Evolutionary conservation across 1,140 invertebrate genomes (phyloP).

Genomic region (Eufriesea mexicana): DNA sequence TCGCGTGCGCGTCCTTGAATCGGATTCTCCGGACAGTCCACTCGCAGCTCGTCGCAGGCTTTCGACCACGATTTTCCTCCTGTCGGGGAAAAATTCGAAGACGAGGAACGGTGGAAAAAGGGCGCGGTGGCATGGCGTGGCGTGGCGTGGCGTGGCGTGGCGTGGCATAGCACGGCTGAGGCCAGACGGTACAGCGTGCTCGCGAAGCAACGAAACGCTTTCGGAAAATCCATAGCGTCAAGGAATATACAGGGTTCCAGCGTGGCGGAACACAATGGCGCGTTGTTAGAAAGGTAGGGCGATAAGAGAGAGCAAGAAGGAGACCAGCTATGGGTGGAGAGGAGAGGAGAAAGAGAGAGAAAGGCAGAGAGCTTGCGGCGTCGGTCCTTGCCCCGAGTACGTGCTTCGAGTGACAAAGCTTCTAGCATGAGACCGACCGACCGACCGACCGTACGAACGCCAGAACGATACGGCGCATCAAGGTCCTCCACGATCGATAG

Average conservation of each 20-base stretch:
- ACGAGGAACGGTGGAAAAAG: conserved; percentile 42
- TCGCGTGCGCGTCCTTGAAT: background rate
- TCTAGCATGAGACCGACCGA: conserved; percentile 76
- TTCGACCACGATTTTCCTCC: conserved; percentile 21
- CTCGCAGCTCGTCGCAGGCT: too few relatives aligned
- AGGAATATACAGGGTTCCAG: conserved; percentile 74
- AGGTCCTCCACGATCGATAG: conserved; percentile 81
- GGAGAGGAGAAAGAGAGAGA: conserved; percentile 49
- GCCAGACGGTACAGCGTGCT: conserved; percentile 13
- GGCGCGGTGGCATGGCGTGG: conserved; percentile 33
- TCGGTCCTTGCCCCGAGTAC: conserved; percentile 82
- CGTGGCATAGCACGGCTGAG: conserved; percentile 2
- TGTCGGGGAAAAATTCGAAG: conserved; percentile 41
- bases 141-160: too few relatives aligned
- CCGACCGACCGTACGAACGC: conserved; percentile 74
- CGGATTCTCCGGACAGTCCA: too few relatives aligned
- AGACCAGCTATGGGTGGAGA: conserved; percentile 9
- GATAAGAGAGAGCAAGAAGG: conserved; percentile 65
- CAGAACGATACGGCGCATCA: conserved; percentile 78
- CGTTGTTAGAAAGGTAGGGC: conserved; percentile 72
- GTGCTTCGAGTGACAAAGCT: conserved; percentile 81
- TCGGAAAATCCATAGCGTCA: conserved; percentile 79
- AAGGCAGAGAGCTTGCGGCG: conserved; percentile 79
- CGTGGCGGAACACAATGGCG: conserved; percentile 75
- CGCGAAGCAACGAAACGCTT: conserved; percentile 75